Percentiles rank a stretch among this genome's conserved stretches.
These are phyloP conservation scores for Spinibarbus caldwelli DNA, from an alignment of 2,797 vertebrate genomes.

Conservation along the genomic window DNA sequence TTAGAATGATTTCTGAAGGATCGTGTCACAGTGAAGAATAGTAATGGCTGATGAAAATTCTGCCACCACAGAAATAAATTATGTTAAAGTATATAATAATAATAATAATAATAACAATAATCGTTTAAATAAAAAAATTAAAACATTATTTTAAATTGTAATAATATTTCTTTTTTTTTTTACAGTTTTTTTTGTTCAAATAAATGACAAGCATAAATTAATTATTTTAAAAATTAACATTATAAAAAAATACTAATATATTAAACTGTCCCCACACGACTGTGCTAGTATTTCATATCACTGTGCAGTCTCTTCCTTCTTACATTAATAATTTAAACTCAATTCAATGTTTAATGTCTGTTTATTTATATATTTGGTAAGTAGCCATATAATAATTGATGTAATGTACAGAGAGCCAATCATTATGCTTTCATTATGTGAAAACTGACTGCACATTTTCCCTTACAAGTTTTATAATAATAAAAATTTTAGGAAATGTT, in stretches of 20 bases:
- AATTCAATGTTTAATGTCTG: background rate
- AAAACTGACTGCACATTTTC: background rate
- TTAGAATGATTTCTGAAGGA: background rate
- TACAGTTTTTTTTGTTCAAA: background rate
- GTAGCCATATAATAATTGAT: background rate
- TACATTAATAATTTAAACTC: background rate
- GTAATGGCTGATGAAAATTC: background rate
- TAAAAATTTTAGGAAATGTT: background rate
- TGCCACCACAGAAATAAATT: background rate
- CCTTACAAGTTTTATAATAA: background rate
- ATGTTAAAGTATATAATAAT: no score
- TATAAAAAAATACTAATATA: background rate
- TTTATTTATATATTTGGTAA: conserved; percentile 16
- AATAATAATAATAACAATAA: no score
- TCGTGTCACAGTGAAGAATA: background rate
- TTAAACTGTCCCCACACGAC: background rate
- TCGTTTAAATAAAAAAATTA: background rate
- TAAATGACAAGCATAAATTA: no score
- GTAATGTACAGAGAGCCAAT: background rate
- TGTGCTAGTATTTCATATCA: background rate
- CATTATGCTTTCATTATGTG: background rate
- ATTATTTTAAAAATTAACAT: background rate
- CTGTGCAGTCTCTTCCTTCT: background rate
- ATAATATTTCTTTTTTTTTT: background rate
- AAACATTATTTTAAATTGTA: background rate